Conservation (phyloP, 2,797 vertebrate genomes). For the Pelobates cultripes region DNA sequence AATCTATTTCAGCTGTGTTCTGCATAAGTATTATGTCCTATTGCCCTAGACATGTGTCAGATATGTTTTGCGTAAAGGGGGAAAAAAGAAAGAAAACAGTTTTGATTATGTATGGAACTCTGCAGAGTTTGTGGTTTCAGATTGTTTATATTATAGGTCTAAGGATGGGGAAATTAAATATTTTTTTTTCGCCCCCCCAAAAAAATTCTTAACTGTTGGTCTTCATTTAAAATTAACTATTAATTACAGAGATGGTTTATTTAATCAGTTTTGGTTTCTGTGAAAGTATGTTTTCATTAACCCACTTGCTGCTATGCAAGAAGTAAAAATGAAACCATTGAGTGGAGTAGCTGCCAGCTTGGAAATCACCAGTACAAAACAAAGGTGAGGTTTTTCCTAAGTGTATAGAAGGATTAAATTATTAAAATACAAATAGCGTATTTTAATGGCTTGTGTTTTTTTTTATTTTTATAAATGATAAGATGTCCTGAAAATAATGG, state of each 20-base stretch:
- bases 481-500: no score
- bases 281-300: conserved; percentile 1
- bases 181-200: conserved; percentile 44
- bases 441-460: background rate
- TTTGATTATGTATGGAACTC: conserved; percentile 60
- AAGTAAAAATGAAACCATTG: background rate
- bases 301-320: conserved; percentile 1
- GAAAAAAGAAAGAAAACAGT: conserved; percentile 29
- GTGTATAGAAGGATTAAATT: background rate
- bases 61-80: conserved; percentile 11
- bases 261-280: background rate
- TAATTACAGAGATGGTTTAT: conserved; percentile 52
- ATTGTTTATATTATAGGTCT: conserved; percentile 59
- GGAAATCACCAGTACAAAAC: background rate
- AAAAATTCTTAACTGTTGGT: conserved; percentile 24
- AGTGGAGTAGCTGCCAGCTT: background rate
- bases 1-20: conserved; percentile 64
- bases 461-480: no score
- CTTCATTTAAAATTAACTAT: conserved; percentile 50
- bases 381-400: background rate
- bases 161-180: conserved; percentile 53
- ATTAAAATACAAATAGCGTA: background rate
- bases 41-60: conserved; percentile 16
- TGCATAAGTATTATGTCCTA: conserved; percentile 17
- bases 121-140: conserved; percentile 54